These are phyloP conservation scores for Pollenia angustigena DNA, from an alignment of 2,888 invertebrate species.

Conservation along the genomic window DNA sequence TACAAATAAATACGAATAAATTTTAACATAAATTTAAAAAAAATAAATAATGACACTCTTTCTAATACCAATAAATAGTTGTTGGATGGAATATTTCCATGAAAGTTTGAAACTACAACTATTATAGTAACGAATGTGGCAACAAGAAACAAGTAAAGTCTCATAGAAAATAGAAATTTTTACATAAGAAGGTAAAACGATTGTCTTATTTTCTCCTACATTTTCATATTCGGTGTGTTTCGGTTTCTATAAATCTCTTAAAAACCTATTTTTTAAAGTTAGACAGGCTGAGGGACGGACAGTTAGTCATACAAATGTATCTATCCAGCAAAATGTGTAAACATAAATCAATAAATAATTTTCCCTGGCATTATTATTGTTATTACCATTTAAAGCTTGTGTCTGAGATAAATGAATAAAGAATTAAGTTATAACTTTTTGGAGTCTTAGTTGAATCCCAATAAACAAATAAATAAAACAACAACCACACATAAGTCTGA, in stretches of 20 bases:
- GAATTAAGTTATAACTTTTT: conserved; percentile 71
- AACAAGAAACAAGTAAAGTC: conserved; percentile 53
- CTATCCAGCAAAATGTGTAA: conserved; percentile 52
- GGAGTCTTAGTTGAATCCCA: conserved; percentile 46
- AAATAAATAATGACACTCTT: conserved; percentile 68
- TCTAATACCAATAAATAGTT: conserved; percentile 34
- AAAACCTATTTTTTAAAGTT: conserved; percentile 47
- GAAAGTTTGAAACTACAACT: background rate
- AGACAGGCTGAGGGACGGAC: background rate
- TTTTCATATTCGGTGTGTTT: background rate
- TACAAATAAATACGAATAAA: background rate
- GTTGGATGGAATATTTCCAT: background rate
- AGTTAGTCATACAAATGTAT: conserved; percentile 28
- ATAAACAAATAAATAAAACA: conserved; percentile 59
- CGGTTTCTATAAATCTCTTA: conserved; percentile 48
- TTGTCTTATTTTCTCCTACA: conserved; percentile 29
- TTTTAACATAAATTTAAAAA: conserved; percentile 52
- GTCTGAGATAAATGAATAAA: conserved; percentile 50
- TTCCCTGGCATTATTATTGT: conserved; percentile 56
- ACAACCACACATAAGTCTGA: conserved; percentile 52
- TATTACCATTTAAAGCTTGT: conserved; percentile 65
- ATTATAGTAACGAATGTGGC: conserved; percentile 31
- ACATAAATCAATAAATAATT: conserved; percentile 72
- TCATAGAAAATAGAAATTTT: conserved; percentile 4
- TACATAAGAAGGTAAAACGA: background rate